Evolutionary conservation across 2,797 vertebrate genomes (phyloP), one percentile per base, ranked within the genome.

Genomic region (Acrossocheilus fasciatus): DNA sequence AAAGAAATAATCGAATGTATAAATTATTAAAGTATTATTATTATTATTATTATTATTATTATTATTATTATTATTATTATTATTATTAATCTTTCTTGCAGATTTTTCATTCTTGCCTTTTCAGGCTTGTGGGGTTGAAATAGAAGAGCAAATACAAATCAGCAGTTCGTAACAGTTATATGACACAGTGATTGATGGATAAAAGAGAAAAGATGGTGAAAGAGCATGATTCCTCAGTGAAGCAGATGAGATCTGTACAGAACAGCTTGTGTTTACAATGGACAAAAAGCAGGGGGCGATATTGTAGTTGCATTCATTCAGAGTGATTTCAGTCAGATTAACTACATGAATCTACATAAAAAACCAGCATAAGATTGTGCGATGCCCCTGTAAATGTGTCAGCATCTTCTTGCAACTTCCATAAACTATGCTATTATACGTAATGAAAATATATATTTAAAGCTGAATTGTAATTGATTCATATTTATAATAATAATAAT

Each of bases 371-470:
- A 82, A 57, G 62, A 94, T 20, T 96, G 93, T 78, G 96, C 68
- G 1, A 91, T 83, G 75, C 80, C 90, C 72, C 91, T 89, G 90
- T 87, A 90, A 95, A 77, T 83, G 91, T 89, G 82, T 92, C 92
- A 47, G 92, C 87, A 84, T 96, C 95, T 90, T 92, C 95, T 89
- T 92, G 95, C 89, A 94, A 92, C 85, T 95, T 62, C 92, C 95
- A 92, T 88, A 10, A 30, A 36, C 8, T 11, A 81, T 12, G 1
- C 17, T 45, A 18, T 30, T 45, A 80, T 41, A 50, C 1, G 1
- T 17, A 41, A 26, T 15, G 1, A 17, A 82, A 36, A 72, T 39
- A 59, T 73, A 66, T 1, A 43, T 30, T 50, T 69, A 18, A n/a
- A 81, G 4, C 34, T 6, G 8, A 54, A 41, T 18, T 54, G 23